A percentile compares a stretch with the other conserved stretches of the same genome.
These are phyloP conservation scores for Cheilosia urbana DNA, from an alignment of 2,888 invertebrate genomes.

Conservation along the genomic window DNA sequence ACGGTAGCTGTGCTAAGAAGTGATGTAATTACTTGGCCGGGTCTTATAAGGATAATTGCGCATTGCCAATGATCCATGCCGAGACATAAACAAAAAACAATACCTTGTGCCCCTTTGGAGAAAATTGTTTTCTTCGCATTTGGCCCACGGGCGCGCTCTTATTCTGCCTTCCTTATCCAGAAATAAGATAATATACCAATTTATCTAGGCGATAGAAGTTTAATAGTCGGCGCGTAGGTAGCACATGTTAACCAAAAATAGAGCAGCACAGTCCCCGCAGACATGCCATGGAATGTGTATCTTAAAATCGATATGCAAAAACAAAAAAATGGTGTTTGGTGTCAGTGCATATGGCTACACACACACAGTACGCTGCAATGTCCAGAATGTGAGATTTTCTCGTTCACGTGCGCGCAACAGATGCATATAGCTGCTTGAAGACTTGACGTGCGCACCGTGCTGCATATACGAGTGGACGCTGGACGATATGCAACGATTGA, in stretches of 20 bases:
- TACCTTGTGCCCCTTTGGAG: slow-evolving; percentile 35
- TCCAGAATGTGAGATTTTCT: slow-evolving; percentile 46
- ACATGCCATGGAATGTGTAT: slow-evolving; percentile 48
- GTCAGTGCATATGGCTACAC: slow-evolving; percentile 36
- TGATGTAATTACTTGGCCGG: slow-evolving; percentile 55
- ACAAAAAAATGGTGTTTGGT: slow-evolving; percentile 1
- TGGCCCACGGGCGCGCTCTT: slow-evolving; percentile 62
- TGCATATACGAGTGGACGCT: slow-evolving; percentile 7
- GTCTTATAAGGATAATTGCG: slow-evolving; percentile 57
- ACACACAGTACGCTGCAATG: slow-evolving; percentile 42
- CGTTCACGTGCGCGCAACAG: slow-evolving; percentile 49
- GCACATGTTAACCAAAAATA: slow-evolving; percentile 44
- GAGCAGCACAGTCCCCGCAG: slow-evolving; percentile 28
- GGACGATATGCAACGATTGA: slow-evolving; percentile 67
- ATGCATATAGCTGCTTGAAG: slow-evolving; percentile 48
- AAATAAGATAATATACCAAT: slow-evolving; percentile 73
- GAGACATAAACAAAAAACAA: not conserved
- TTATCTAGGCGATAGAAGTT: slow-evolving; percentile 72
- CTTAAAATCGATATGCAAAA: slow-evolving; percentile 51
- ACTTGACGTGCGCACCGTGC: slow-evolving; percentile 52
- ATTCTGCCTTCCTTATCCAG: slow-evolving; percentile 66
- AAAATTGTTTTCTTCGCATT: slow-evolving; percentile 38
- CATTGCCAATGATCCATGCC: not conserved
- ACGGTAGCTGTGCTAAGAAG: slow-evolving; percentile 50
- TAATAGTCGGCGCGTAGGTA: slow-evolving; percentile 72